phyloP scores from a whole-genome alignment of 1,140 invertebrate genomes.

The Drosophila kanapiae region DNA sequence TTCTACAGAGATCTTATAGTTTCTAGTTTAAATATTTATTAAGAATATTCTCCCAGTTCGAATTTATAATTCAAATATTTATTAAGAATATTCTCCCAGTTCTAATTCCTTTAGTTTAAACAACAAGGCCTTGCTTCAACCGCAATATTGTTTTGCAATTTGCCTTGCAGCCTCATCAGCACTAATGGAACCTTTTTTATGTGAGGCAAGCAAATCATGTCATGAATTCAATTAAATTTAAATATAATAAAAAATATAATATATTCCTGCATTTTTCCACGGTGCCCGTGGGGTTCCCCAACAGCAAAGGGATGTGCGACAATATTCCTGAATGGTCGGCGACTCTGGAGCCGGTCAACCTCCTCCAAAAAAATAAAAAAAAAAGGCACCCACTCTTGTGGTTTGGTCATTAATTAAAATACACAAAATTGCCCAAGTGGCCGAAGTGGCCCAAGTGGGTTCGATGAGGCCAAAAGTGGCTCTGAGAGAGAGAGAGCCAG shows the following conservation, averaged over 20 bases:
- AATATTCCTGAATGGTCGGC: conserved; percentile 39
- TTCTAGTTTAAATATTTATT: too few species aligned
- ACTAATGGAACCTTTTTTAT: too few species aligned
- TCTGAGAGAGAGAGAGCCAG: not conserved
- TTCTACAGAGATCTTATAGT: too few species aligned
- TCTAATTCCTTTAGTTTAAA: too few species aligned
- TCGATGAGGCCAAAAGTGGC: conserved; percentile 29
- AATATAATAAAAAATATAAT: not conserved
- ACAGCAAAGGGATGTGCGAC: conserved; percentile 36
- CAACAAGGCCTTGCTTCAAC: too few species aligned
- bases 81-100: too few species aligned
- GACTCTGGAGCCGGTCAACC: conserved; percentile 2
- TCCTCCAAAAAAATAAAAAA: not conserved
- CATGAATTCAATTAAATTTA: not conserved
- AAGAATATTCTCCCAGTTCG: too few species aligned
- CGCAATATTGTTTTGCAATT: too few species aligned
- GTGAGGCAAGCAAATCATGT: too few species aligned
- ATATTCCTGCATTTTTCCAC: not conserved
- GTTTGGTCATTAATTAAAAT: conserved; percentile 75
- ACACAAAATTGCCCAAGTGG: conserved; percentile 59
- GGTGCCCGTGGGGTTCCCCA: not conserved
- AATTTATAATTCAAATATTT: too few species aligned
- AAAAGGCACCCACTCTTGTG: conserved; percentile 3
- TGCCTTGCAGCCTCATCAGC: too few species aligned
- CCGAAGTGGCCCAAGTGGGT: conserved; percentile 32